phyloP scores from a whole-genome alignment of 2,888 invertebrate genomes.

The Drosophila pseudotalamancana region DNA sequence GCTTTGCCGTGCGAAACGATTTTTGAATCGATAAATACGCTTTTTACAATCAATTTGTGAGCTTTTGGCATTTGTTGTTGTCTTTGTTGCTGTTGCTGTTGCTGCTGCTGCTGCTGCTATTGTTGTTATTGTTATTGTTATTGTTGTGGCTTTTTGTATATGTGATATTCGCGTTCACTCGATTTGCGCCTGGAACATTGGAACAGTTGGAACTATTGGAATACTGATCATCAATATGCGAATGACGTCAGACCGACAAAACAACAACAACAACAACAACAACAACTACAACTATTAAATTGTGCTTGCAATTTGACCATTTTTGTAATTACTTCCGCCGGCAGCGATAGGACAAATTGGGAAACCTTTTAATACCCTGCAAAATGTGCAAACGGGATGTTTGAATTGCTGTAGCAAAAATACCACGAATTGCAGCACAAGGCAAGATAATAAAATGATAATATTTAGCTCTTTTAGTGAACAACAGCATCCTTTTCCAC shows the following conservation, averaged over 20 bases:
- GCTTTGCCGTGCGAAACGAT: slow-evolving; percentile 57
- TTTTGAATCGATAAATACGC: slow-evolving; percentile 69
- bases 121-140: slow-evolving; percentile 36
- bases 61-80: slow-evolving; percentile 25
- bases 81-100: slow-evolving; percentile 26
- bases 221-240: slow-evolving; percentile 41
- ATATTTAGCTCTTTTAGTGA: too few species aligned
- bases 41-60: slow-evolving; percentile 56
- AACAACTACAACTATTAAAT: slow-evolving; percentile 39
- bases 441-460: too few species aligned
- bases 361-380: slow-evolving; percentile 24
- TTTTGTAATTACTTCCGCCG: slow-evolving; percentile 70
- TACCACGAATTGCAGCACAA: too few species aligned
- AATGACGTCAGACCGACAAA: slow-evolving; percentile 65
- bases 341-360: slow-evolving; percentile 19
- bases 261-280: slow-evolving; percentile 38
- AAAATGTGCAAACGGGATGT: not conserved
- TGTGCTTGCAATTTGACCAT: slow-evolving; percentile 68
- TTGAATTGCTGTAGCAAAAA: too few species aligned
- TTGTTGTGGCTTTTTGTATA: slow-evolving; percentile 32
- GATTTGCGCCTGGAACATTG: slow-evolving; percentile 23
- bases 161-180: slow-evolving; percentile 20
- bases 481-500: not conserved
- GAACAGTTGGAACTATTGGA: slow-evolving; percentile 4
- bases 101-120: slow-evolving; percentile 23